Evolutionary conservation across 2,797 vertebrate species (phyloP).

Genomic region (Sandelia bainsii): DNA sequence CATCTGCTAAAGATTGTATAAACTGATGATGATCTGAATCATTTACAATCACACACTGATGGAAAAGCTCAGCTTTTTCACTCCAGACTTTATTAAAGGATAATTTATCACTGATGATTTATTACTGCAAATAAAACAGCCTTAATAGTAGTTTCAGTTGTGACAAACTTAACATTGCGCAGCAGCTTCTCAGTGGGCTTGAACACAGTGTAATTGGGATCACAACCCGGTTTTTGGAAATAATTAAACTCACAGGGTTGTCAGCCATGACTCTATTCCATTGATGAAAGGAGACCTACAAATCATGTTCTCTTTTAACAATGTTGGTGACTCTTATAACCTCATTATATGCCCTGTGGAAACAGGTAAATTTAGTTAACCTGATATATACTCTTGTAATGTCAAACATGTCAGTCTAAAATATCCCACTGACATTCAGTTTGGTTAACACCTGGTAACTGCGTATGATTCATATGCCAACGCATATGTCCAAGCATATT

Average conservation of each 20-base stretch:
- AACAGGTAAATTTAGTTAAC: not conserved
- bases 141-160: not conserved
- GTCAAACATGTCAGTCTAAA: too few relatives aligned
- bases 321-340: not conserved
- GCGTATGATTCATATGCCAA: too few relatives aligned
- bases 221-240: constrained; percentile 1
- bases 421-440: too few relatives aligned
- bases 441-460: too few relatives aligned
- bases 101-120: not conserved
- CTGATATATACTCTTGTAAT: not conserved
- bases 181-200: not conserved
- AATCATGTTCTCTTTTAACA: not conserved
- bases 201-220: constrained; percentile 11
- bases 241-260: not conserved
- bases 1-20: constrained; percentile 39
- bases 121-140: not conserved
- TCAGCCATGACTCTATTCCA: not conserved
- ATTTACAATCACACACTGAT: constrained; percentile 4
- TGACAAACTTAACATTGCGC: not conserved
- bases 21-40: constrained; percentile 4
- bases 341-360: not conserved
- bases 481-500: too few relatives aligned
- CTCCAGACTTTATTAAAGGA: constrained; percentile 6
- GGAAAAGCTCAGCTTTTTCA: constrained; percentile 4
- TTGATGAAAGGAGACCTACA: not conserved